Evolutionary conservation across 2,888 invertebrate genomes (phyloP), one percentile per base, ranked within the genome.

Genomic region (Sesia bembeciformis): DNA sequence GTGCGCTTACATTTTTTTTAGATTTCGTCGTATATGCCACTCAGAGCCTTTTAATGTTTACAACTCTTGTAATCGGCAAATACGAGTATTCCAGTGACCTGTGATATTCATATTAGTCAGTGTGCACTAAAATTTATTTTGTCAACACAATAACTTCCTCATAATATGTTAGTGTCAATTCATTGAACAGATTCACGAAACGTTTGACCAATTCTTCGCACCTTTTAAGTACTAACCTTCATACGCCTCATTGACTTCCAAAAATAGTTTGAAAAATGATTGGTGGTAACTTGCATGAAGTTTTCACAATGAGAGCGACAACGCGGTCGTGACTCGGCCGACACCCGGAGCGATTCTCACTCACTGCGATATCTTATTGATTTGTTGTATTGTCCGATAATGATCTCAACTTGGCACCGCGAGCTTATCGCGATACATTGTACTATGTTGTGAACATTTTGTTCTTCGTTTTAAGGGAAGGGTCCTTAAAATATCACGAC

Each of bases 341-440:
- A 49, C 58, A 55, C 53, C 54, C 56, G 51, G 51, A 40, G 41
- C 51, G 41, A 58, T 59, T 57, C 53, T 53, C 53, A 61, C 62
- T 60, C 59, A 61, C 62, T 60, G 58, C 57, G 58, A 63, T 60
- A 64, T 62, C 60, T 64, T 72, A 81, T 81, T 76, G 78, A 78
- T 81, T 77, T 68, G 71, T 68, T 70, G 66, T 66, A 78, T 78
- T 77, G 70, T 71, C 65, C 62, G 71, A 80, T 80, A 78, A 74
- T 65, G 70, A 77, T 81, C 76, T 66, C 62, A 57, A 64, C 63
- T 74, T 70, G 65, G 64, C 72, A 67, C 65, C 56, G 54, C 55
- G 52, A 60, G 56, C 67, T 67, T 64, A 62, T 66, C 65, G 63
- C 64, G 63, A 58, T 60, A 57, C 52, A 60, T 55, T 60, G 54